These are phyloP conservation scores for Chrysogorgia sp. DNA, from an alignment of 92 coral and sea anemone species.

Conservation along the genomic window DNA sequence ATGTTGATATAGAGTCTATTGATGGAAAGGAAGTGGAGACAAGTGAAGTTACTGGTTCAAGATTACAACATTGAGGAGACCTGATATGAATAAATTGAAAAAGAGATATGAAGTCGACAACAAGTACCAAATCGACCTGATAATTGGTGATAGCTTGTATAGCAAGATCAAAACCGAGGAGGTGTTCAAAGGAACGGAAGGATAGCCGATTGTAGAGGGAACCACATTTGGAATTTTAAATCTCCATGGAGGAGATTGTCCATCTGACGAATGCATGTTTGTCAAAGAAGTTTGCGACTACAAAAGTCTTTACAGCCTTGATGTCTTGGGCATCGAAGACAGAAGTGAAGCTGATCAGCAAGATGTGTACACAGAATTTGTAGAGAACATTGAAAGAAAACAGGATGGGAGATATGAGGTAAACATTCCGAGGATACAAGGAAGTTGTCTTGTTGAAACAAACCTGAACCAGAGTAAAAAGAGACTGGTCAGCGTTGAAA, in stretches of 20 bases:
- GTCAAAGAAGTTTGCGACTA: background rate
- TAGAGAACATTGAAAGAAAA: slow-evolving; percentile 16
- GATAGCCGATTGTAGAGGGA: too few relatives aligned
- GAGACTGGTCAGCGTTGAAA: background rate
- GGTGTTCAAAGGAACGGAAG: too few relatives aligned
- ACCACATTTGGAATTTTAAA: too few relatives aligned
- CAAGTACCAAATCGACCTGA: slow-evolving; percentile 53
- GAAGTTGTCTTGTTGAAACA: background rate
- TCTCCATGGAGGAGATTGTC: slow-evolving; percentile 51
- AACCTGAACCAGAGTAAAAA: background rate
- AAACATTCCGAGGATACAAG: slow-evolving; percentile 25
- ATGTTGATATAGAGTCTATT: too few relatives aligned
- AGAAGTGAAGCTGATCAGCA: slow-evolving; percentile 42
- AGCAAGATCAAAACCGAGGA: too few relatives aligned
- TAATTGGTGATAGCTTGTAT: slow-evolving; percentile 51
- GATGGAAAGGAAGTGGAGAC: too few relatives aligned
- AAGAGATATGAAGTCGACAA: slow-evolving; percentile 36
- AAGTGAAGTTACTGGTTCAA: slow-evolving; percentile 28
- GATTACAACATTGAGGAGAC: background rate
- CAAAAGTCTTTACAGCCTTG: slow-evolving; percentile 9
- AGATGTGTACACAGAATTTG: slow-evolving; percentile 52
- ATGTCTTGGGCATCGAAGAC: slow-evolving; percentile 57
- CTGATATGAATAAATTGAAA: too few relatives aligned
- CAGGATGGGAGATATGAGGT: slow-evolving; percentile 48
- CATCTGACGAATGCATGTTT: slow-evolving; percentile 61